Evolutionary conservation across 2,797 vertebrate species (phyloP).

Genomic region (Chaetodon trifasciatus): DNA sequence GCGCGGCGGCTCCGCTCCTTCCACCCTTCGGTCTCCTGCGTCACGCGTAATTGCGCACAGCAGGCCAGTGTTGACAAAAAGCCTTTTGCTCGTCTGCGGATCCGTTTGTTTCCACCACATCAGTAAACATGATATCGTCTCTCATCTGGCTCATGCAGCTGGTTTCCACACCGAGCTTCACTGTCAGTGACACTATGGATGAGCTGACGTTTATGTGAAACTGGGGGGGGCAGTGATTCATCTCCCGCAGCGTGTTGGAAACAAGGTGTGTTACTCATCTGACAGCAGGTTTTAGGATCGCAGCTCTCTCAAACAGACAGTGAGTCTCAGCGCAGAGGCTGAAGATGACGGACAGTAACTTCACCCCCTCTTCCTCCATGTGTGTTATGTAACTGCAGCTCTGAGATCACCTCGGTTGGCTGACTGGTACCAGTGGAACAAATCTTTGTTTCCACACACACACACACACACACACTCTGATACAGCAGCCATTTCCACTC

Average conservation of each 20-base stretch:
- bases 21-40: constrained; percentile 13
- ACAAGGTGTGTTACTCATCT: neutral
- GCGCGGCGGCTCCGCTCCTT: neutral
- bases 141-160: neutral
- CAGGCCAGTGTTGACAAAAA: constrained; percentile 42
- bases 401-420: constrained; percentile 67
- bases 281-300: neutral
- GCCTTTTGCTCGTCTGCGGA: constrained; percentile 30
- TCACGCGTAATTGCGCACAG: constrained; percentile 58
- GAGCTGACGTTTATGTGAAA: neutral
- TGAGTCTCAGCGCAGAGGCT: too few relatives aligned
- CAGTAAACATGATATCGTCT: constrained; percentile 16
- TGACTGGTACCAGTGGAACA: constrained; percentile 59
- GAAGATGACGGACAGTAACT: neutral
- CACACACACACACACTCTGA: neutral
- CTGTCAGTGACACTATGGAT: neutral
- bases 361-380: constrained; percentile 19
- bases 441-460: constrained; percentile 26
- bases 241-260: neutral
- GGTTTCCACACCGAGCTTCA: neutral
- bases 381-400: constrained; percentile 71
- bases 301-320: too few relatives aligned
- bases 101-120: constrained; percentile 45
- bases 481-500: constrained; percentile 7
- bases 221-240: neutral